Evolutionary conservation across 1,140 invertebrate species (phyloP), one percentile per base, ranked within the genome.

Genomic region (Oreohelix idahoensis): DNA sequence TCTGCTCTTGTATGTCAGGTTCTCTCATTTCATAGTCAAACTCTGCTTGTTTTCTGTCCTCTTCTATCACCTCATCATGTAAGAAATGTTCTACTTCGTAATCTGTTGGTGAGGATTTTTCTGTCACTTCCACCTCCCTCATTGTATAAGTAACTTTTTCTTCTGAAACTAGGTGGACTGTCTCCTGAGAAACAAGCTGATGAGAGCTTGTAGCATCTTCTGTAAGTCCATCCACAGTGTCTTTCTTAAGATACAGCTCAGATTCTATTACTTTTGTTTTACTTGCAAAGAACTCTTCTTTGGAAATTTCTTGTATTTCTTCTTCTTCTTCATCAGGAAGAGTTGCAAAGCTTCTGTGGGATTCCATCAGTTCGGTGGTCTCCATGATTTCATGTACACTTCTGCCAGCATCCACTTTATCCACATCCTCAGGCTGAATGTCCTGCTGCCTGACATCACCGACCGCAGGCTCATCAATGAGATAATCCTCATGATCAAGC

Each of bases 381-480:
- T 83, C 73, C 35, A 79, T n/a, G 32, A 23, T 63, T 15, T 79
- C 76, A 39, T 29, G 13, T 17, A 66, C 78, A 79, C 1, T 32
- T 45, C 23, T 39, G 4, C 15, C 29, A 53, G 51, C 35, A 29
- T 66, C 63, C 13, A 79, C 66, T 42, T 49, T 49, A 36, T 84
- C 74, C 51, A 38, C 75, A 29, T 45, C 73, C 26, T 69, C n/a
- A 71, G 80, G 2, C 75, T 29, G 4, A 32, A 32, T 58, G 10
- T 39, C 23, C 38, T 83, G n/a, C 42, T 83, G 51, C 76, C 70
- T 42, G 69, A n/a, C 45, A 20, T 86, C 79, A 15, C 75, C 63
- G 32, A 84, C 51, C 20, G 78, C 83, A 53, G 42, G 70, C 83
- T 88, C 86, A 5, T 17, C 58, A n/a, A 2, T 42, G 20, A 42